Evolutionary conservation across 2,113 vertebrate species (phyloP).

Genomic region (Corydoras sp.): DNA sequence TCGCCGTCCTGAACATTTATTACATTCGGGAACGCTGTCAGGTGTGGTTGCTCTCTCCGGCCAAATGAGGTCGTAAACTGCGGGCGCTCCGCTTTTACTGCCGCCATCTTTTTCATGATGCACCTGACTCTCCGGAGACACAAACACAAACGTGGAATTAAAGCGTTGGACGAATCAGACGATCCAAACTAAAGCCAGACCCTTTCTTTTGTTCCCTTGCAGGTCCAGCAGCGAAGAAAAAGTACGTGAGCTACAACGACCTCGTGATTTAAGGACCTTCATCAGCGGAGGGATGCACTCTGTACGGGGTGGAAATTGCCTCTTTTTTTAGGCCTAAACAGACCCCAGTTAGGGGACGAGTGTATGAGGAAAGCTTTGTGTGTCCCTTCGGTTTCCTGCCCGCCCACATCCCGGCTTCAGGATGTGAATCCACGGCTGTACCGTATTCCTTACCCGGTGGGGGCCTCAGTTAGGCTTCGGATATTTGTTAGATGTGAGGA

Average conservation of each 20-base stretch:
- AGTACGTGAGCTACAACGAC: conserved; percentile 92
- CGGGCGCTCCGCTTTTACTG: conserved; percentile 20
- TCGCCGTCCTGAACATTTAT: conserved; percentile 32
- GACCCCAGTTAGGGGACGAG: neutral
- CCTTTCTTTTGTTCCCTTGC: conserved; percentile 25
- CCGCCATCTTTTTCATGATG: too few species aligned
- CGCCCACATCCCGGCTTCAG: conserved; percentile 15
- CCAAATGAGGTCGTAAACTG: conserved; percentile 36
- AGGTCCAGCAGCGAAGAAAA: conserved; percentile 92
- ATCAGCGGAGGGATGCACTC: conserved; percentile 56
- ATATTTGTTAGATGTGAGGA: neutral
- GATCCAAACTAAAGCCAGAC: neutral
- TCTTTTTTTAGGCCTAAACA: conserved; percentile 12
- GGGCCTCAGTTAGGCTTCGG: too few species aligned
- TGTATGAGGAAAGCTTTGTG: conserved; percentile 18
- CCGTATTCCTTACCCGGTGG: too few species aligned
- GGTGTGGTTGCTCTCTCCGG: conserved; percentile 15
- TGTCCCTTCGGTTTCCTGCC: conserved; percentile 28
- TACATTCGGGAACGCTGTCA: conserved; percentile 38
- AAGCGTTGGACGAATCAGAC: too few species aligned
- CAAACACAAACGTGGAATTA: too few species aligned
- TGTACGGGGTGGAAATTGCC: conserved; percentile 37
- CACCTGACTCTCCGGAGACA: too few species aligned
- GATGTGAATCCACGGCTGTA: too few species aligned
- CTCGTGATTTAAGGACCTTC: conserved; percentile 77